Conservation (phyloP, 2,888 invertebrate species). For the Andrena flavipes region DNA sequence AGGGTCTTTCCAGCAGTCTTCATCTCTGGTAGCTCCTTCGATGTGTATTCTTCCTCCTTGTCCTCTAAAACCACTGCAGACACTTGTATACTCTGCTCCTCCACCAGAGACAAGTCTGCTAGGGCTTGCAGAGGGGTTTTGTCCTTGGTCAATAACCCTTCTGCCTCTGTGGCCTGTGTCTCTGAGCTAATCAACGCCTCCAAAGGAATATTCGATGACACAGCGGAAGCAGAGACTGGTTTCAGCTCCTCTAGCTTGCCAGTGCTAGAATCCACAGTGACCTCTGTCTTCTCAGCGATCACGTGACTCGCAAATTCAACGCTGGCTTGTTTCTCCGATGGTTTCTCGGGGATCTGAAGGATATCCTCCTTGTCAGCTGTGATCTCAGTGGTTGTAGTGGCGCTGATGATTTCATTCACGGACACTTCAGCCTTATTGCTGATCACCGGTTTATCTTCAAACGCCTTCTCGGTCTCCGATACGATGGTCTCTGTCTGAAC, state of each 20-base stretch:
- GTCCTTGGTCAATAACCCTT: constrained; percentile 83
- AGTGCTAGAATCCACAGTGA: constrained; percentile 84
- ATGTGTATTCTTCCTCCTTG: constrained; percentile 85
- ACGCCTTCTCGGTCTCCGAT: constrained; percentile 87
- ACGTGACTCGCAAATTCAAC: constrained; percentile 85
- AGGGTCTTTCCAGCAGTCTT: constrained; percentile 75
- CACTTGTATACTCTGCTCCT: constrained; percentile 79
- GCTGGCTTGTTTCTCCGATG: constrained; percentile 84
- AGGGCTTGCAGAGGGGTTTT: constrained; percentile 80
- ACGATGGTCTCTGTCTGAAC: constrained; percentile 86
- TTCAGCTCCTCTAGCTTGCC: constrained; percentile 77
- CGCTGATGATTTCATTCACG: constrained; percentile 82
- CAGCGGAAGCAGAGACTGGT: constrained; percentile 84
- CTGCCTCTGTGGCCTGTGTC: constrained; percentile 87
- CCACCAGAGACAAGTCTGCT: constrained; percentile 78
- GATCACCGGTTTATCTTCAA: constrained; percentile 73
- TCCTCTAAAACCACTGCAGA: constrained; percentile 83
- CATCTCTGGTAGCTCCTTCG: constrained; percentile 82
- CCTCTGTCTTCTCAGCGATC: constrained; percentile 86
- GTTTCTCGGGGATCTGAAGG: constrained; percentile 82
- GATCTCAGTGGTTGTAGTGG: constrained; percentile 86
- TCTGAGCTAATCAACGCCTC: constrained; percentile 87
- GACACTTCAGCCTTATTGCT: constrained; percentile 80
- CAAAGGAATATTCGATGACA: constrained; percentile 86
- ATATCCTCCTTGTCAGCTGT: constrained; percentile 86